Evolutionary conservation across 2,797 vertebrate species (phyloP).

Genomic region (Nannoperca australis): DNA sequence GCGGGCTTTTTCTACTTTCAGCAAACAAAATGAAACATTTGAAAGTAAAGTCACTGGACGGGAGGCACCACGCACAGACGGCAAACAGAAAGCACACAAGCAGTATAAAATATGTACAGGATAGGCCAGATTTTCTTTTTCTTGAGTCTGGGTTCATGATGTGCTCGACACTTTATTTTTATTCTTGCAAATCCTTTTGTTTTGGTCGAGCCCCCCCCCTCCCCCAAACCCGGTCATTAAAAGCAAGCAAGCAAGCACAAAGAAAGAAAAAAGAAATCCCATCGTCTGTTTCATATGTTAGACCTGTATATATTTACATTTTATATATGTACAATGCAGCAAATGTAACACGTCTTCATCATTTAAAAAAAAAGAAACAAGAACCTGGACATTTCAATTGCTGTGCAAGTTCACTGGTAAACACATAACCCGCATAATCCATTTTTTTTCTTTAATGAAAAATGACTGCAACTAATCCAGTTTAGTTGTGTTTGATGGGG

Average conservation of each 20-base stretch:
- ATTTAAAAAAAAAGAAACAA: constrained; percentile 77
- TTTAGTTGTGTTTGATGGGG: constrained; percentile 75
- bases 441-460: constrained; percentile 74
- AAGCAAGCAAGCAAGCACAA: constrained; percentile 62
- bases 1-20: constrained; percentile 71
- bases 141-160: constrained; percentile 57
- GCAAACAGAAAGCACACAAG: constrained; percentile 75
- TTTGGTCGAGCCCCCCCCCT: constrained; percentile 36
- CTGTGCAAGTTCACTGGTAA: constrained; percentile 91
- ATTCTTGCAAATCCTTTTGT: constrained; percentile 57
- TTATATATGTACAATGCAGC: constrained; percentile 82
- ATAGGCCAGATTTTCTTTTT: constrained; percentile 12
- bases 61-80: constrained; percentile 60
- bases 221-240: constrained; percentile 43
- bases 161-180: constrained; percentile 33
- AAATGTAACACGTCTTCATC: constrained; percentile 84
- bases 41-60: constrained; percentile 52
- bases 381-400: constrained; percentile 84
- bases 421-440: constrained; percentile 93
- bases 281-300: constrained; percentile 69
- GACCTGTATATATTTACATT: constrained; percentile 77
- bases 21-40: constrained; percentile 70
- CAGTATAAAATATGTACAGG: constrained; percentile 78
- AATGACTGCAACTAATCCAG: constrained; percentile 93
- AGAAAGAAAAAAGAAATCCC: constrained; percentile 55